These are phyloP conservation scores for Astropecten irregularis DNA, from an alignment of 53 echinoderm and acorn worm species.

Conservation along the genomic window DNA sequence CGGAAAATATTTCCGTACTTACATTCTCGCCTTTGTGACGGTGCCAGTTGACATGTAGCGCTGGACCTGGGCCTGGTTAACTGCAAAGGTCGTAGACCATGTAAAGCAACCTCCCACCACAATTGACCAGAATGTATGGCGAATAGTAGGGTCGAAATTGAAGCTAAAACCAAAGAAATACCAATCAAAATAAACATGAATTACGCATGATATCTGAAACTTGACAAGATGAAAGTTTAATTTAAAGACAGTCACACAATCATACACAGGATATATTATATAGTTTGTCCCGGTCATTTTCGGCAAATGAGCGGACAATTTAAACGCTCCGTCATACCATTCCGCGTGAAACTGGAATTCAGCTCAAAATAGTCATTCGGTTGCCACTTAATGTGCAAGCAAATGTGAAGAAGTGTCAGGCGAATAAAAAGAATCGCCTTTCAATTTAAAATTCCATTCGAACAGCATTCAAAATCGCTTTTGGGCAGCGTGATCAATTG, in stretches of 20 bases:
- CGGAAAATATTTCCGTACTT: constrained; percentile 4
- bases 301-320: no score
- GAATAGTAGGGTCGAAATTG: constrained; percentile 67
- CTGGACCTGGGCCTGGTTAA: constrained; percentile 93
- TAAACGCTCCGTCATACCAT: no score
- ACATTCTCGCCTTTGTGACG: constrained; percentile 68
- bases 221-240: background rate
- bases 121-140: constrained; percentile 86
- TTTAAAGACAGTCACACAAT: background rate
- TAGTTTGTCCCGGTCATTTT: no score
- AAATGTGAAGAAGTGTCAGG: no score
- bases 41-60: constrained; percentile 75
- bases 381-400: no score
- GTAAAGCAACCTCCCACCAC: constrained; percentile 82
- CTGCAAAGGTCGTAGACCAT: constrained; percentile 72
- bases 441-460: no score
- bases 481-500: no score
- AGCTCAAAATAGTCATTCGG: no score
- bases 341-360: no score
- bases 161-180: constrained; percentile 60
- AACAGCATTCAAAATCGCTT: no score
- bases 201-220: background rate
- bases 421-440: no score
- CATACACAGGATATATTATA: no score
- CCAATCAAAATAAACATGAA: background rate